Base-by-base conservation (phyloP, 2,113 vertebrate species). In the Microtus pennsylvanicus region DNA sequence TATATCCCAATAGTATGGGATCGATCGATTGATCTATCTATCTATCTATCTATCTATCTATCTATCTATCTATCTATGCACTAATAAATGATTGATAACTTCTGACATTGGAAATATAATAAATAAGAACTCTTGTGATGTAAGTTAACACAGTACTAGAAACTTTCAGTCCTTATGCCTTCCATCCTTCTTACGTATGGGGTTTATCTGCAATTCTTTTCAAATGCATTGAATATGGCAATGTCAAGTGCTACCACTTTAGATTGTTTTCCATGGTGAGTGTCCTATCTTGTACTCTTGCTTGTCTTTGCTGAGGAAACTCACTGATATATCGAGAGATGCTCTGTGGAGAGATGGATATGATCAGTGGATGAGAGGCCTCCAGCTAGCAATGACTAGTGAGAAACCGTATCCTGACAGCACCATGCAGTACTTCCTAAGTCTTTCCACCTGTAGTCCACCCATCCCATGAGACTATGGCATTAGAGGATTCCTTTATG, bases 371-470 rank as follows among this genome's bases (percentile, higher is more conserved):
- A 0, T 19, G 16, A 90, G 1, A 75, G 8, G 26, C 2, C 28
- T 67, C 45, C n/a, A 52, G 42, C 13, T 47, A 76, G 0, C 3
- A 35, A 24, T n/a, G 35, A 58, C 22, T 58, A 61, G 2, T 42
- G 35, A 80, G 17, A 35, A 96, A 72, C 4, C 55, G 3, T 75
- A 42, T 83, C 6, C 7, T 74, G 70, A 63, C 16, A 61, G 2
- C 10, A 63, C 3, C 5, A 10, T 3, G 17, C 21, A 1, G 38
- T 75, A 47, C 7, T 28, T 38, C 69, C 5, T 21, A 91, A 91
- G 3, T 0, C 0, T 30, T 61, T 28, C 10, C 4, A 70, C 33
- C 8, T n/a, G 35, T 0, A 55, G 38, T 42, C 9, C 47, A 69
- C n/a, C 1, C 16, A 45, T 52, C 26, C 67, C 17, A 55, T 50